Evolutionary conservation across 2,888 invertebrate species (phyloP).

Genomic region (Drosophila buzzatii): DNA sequence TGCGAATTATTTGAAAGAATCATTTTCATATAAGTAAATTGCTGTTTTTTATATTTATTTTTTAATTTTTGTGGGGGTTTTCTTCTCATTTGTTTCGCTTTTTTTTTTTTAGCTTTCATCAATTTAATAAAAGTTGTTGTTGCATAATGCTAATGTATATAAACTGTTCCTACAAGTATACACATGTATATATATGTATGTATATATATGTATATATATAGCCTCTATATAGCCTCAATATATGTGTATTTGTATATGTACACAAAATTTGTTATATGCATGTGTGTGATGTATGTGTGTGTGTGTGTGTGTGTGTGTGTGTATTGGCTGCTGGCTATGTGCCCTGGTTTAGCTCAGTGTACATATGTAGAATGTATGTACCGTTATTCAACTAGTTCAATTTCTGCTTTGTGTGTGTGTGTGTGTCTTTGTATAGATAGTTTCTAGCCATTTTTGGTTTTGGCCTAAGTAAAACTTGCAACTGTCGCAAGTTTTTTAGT

Average conservation of each 20-base stretch:
- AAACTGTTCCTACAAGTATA: slow-evolving; percentile 64
- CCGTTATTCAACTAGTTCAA: slow-evolving; percentile 47
- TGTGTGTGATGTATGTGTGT: slow-evolving; percentile 12
- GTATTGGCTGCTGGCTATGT: slow-evolving; percentile 27
- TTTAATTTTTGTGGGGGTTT: slow-evolving; percentile 29
- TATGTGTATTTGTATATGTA: slow-evolving; percentile 46
- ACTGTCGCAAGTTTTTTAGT: slow-evolving; percentile 21
- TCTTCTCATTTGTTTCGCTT: slow-evolving; percentile 14
- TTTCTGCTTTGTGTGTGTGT: slow-evolving; percentile 20
- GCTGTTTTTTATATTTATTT: slow-evolving; percentile 57
- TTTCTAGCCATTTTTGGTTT: slow-evolving; percentile 24
- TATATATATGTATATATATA: slow-evolving; percentile 42
- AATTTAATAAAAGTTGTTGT: slow-evolving; percentile 56
- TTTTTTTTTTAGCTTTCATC: slow-evolving; percentile 30
- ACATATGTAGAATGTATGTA: slow-evolving; percentile 80
- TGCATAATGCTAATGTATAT: slow-evolving; percentile 64
- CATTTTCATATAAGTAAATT: slow-evolving; percentile 74
- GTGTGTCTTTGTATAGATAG: slow-evolving; percentile 27
- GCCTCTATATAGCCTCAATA: slow-evolving; percentile 44
- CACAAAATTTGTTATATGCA: slow-evolving; percentile 31
- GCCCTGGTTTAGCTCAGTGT: slow-evolving; percentile 45
- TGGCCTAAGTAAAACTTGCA: slow-evolving; percentile 48
- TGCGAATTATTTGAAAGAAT: slow-evolving; percentile 57
- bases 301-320: slow-evolving; percentile 15
- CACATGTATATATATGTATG: slow-evolving; percentile 47